Percentiles rank a stretch among this genome's conserved stretches.
phyloP scores from a whole-genome alignment of 1,140 invertebrate genomes.

The Drosophila arawakana region DNA sequence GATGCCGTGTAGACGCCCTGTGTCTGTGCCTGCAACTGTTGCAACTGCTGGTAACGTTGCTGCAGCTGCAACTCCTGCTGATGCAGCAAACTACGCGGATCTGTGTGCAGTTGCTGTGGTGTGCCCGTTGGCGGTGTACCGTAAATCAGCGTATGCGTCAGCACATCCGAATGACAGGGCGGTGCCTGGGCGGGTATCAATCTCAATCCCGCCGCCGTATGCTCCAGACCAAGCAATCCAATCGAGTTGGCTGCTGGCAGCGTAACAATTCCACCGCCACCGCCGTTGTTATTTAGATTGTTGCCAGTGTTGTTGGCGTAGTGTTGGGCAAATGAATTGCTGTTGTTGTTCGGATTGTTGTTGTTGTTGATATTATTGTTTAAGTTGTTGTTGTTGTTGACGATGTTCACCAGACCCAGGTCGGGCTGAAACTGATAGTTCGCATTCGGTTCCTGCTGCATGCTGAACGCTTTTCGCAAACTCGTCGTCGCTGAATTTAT shows the following conservation, averaged over 20 bases:
- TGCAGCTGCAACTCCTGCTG: conserved; percentile 81
- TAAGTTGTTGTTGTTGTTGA: conserved; percentile 65
- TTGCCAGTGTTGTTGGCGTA: conserved; percentile 34
- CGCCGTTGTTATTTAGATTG: conserved; percentile 21
- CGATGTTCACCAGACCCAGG: conserved; percentile 83
- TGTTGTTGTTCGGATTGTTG: conserved; percentile 39
- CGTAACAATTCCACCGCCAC: conserved; percentile 60
- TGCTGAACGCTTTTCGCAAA: conserved; percentile 74
- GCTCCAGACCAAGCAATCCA: conserved; percentile 64
- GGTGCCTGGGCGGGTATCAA: conserved; percentile 57
- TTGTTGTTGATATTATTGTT: conserved; percentile 30
- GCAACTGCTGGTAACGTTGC: conserved; percentile 78
- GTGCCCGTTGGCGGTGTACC: conserved; percentile 71
- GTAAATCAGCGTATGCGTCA: conserved; percentile 80
- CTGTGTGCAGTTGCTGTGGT: conserved; percentile 64
- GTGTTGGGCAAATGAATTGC: background rate
- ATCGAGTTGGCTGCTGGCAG: conserved; percentile 59
- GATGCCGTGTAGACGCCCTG: conserved; percentile 70
- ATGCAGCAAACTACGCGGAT: conserved; percentile 73
- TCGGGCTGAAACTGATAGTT: conserved; percentile 84
- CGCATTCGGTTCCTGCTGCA: conserved; percentile 84
- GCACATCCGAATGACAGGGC: conserved; percentile 66
- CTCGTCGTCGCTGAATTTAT: conserved; percentile 21
- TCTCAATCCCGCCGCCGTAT: conserved; percentile 63
- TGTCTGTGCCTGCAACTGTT: conserved; percentile 79